Percentiles rank a stretch among this genome's conserved stretches.
Conservation (phyloP, 1,140 invertebrate genomes). For the Spodoptera frugiperda region DNA sequence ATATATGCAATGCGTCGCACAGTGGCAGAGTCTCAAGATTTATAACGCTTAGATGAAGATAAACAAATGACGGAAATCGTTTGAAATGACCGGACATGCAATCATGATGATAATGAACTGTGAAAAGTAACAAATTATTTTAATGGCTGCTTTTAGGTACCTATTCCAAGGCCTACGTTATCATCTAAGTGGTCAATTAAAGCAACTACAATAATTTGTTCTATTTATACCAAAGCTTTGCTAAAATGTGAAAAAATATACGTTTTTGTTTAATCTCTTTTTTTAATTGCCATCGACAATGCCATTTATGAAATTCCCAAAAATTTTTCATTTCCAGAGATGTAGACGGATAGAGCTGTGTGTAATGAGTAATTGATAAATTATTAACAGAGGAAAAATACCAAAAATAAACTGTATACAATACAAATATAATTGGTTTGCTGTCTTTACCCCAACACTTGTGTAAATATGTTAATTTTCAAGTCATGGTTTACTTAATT, state of each 20-base stretch:
- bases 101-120: background rate
- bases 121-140: background rate
- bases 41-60: background rate
- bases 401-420: no score
- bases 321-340: no score
- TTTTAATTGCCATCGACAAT: no score
- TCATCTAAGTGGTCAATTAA: background rate
- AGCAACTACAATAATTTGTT: no score
- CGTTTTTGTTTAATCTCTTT: no score
- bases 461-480: background rate
- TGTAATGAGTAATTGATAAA: no score
- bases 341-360: no score
- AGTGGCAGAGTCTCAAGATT: slow-evolving; percentile 16
- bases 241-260: no score
- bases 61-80: background rate
- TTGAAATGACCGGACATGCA: background rate
- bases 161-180: background rate
- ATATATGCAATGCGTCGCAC: slow-evolving; percentile 62
- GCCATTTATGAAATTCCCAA: no score
- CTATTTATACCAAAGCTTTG: background rate
- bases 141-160: background rate
- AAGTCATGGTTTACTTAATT: background rate
- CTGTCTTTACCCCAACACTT: background rate
- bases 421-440: no score
- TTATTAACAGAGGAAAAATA: no score